Conservation (phyloP, 2,113 vertebrate genomes). For the Ancistrus triradiatus region DNA sequence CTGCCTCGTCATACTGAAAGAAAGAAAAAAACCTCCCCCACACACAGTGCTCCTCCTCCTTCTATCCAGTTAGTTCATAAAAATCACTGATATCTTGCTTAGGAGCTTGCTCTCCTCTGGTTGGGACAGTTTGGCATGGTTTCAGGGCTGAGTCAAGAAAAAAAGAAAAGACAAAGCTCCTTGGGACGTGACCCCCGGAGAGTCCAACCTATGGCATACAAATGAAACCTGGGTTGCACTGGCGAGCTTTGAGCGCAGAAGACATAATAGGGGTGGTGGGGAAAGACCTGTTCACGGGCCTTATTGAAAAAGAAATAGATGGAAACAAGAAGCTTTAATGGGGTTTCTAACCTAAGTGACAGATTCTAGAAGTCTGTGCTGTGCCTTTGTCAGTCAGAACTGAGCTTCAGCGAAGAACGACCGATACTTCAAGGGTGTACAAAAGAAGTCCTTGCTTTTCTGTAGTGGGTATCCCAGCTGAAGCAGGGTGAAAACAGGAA, state of each 20-base stretch:
- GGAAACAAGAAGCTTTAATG: conserved; percentile 50
- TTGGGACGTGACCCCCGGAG: conserved; percentile 58
- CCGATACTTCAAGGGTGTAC: no score
- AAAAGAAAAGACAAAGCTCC: conserved; percentile 34
- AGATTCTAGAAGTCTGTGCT: conserved; percentile 42
- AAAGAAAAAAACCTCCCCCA: conserved; percentile 23
- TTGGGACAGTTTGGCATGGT: conserved; percentile 43
- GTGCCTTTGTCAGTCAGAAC: no score
- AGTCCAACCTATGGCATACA: conserved; percentile 53
- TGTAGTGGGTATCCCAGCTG: no score
- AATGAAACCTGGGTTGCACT: conserved; percentile 56
- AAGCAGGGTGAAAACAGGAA: no score
- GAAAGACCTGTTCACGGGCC: conserved; percentile 49
- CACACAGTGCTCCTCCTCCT: background rate
- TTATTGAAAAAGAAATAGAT: conserved; percentile 59
- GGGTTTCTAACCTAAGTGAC: conserved; percentile 50
- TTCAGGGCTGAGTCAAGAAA: conserved; percentile 43
- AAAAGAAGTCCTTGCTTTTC: no score
- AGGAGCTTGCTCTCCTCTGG: conserved; percentile 53
- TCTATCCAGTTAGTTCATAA: conserved; percentile 42
- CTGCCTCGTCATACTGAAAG: conserved; percentile 1
- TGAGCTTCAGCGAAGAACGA: no score
- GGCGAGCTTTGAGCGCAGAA: conserved; percentile 52
- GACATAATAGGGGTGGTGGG: conserved; percentile 47
- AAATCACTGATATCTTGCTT: conserved; percentile 57